A percentile compares a stretch with the other conserved stretches of the same genome.
Conservation (phyloP, 2,797 vertebrate genomes). For the Sebastolobus alascanus region DNA sequence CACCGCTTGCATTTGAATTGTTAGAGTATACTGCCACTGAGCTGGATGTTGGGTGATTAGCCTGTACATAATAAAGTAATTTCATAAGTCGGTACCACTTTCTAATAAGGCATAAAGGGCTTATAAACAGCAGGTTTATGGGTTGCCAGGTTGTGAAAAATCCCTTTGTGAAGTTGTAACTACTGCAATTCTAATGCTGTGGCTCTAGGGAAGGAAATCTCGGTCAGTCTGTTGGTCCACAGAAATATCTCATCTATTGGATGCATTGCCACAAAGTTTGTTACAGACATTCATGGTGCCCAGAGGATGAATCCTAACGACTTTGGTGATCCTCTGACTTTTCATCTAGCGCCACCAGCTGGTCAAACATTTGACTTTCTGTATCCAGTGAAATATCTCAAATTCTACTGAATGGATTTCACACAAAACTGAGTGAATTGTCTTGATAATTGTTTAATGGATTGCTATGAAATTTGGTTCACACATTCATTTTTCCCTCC, state of each 20-base stretch:
- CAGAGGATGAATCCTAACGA: slow-evolving; percentile 3
- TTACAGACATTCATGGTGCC: neutral
- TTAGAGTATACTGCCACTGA: slow-evolving; percentile 13
- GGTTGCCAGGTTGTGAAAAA: neutral
- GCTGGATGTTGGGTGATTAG: slow-evolving; percentile 31
- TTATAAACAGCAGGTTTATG: neutral
- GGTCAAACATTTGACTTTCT: neutral
- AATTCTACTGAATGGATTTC: neutral
- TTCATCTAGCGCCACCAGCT: neutral
- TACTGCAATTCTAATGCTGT: neutral
- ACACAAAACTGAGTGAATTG: too few species aligned
- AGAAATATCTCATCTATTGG: neutral
- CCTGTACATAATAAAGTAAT: slow-evolving; percentile 50
- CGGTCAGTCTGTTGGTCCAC: neutral
- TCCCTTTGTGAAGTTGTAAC: neutral
- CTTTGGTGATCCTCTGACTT: neutral
- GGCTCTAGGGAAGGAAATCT: neutral
- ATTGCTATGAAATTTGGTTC: neutral
- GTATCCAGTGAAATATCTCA: neutral
- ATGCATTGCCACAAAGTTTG: neutral
- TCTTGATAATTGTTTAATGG: neutral
- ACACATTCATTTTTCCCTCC: too few species aligned
- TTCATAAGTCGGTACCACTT: neutral
- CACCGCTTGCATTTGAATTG: slow-evolving; percentile 3
- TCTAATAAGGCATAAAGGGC: neutral